A percentile compares a stretch with the other conserved stretches of the same genome.
phyloP scores from a whole-genome alignment of 2,888 invertebrate genomes.

The Aplocera efformata region DNA sequence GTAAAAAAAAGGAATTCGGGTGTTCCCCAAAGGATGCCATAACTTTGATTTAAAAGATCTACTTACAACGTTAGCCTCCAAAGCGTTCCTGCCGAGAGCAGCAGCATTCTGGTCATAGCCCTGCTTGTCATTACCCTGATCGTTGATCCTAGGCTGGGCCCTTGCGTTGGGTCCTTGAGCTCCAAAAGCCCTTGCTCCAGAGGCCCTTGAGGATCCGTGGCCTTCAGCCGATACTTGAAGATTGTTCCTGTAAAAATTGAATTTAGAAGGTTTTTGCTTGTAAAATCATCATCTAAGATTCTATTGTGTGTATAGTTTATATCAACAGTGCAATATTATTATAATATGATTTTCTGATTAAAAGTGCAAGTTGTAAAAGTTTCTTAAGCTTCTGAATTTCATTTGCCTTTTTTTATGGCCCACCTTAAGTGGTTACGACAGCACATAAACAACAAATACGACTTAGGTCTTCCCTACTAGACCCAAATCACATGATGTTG shows the following conservation, averaged over 20 bases:
- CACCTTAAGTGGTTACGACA: no score
- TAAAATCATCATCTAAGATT: neutral
- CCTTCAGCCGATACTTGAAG: conserved; percentile 30
- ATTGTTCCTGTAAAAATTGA: conserved; percentile 30
- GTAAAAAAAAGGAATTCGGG: no score
- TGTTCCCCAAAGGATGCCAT: no score
- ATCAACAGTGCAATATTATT: no score
- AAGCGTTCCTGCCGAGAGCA: conserved; percentile 47
- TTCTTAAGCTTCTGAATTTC: no score
- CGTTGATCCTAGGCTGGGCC: conserved; percentile 10
- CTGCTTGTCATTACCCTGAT: conserved; percentile 31
- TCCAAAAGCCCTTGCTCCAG: neutral
- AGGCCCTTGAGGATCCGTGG: neutral
- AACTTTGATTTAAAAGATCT: conserved; percentile 1
- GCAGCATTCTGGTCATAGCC: conserved; percentile 53
- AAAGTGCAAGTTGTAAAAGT: no score
- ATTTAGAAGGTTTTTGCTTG: neutral
- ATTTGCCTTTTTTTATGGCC: no score
- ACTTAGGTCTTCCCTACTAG: no score
- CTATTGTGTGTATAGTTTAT: no score
- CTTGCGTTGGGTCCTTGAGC: neutral
- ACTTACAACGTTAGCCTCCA: conserved; percentile 53
- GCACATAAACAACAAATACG: no score
- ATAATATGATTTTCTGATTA: no score
- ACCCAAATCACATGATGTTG: no score